Base-by-base conservation (phyloP, 2,888 invertebrate genomes). In the Beris chalybata region DNA sequence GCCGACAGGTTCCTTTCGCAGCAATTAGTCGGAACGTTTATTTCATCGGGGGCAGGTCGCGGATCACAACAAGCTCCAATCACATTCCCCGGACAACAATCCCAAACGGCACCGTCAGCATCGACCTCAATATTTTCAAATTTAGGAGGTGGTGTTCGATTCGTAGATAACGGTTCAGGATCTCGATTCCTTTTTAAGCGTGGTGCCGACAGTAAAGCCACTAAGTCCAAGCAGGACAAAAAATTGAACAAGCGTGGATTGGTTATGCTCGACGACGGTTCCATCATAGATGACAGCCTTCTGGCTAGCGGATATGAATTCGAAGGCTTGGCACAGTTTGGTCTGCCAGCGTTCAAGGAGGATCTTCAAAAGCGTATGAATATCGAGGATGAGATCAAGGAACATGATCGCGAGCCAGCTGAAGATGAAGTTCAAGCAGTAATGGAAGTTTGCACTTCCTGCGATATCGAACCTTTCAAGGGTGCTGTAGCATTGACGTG, bases 371-470 rank as follows among this genome's bases (percentile, higher is more conserved):
- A 74, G 4, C 77, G 75, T 67, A 77, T 76, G 75, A 78, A 76
- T 44, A 74, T 79, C 7, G 77, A 79, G 68, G 76, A 78, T 68
- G 76, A 81, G 71, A 79, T 83, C 4, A 81, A 86, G 79, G 83
- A 84, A 58, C 89, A 91, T 68, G 91, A 90, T 73, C 83, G 90
- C 50, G 92, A 92, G 73, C 91, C 92, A 0, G 92, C 92, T 0
- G 92, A 92, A 77, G 91, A 89, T 38, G 92, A 92, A 78, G 92
- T 92, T 0, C 88, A 84, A 72, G 89, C 89, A 9, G 91, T 92
- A 0, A 89, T 92, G 89, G 85, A 87, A 71, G 82, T 91, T 2
- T 93, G 93, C 78, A 86, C 88, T 67, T 88, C 87, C 1, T 93
- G 92, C 73, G 84, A 87, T 22, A 79, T 84, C 0, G 92, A 92